Evolutionary conservation across 2,888 invertebrate species (phyloP), one percentile per base, ranked within the genome.

Genomic region (Drosophila bunnanda): DNA sequence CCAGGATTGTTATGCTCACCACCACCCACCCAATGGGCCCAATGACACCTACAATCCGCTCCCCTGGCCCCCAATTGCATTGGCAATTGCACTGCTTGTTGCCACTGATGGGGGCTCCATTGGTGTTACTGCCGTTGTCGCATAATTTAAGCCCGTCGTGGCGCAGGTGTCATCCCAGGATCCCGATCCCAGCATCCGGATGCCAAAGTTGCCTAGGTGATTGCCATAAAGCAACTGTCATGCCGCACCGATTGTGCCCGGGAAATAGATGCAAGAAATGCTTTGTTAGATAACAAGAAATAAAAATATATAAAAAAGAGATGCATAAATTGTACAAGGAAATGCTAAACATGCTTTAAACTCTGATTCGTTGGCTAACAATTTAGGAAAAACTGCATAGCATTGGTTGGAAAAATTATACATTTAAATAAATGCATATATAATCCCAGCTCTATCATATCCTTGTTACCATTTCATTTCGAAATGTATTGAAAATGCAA

Each of bases 81-180:
- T 70, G 55, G 72, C 65, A 53, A 48, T 66, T 67, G 59, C 56
- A 57, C 20, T 54, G 65, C 28, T 30, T 58, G 57, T 57, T 57
- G 48, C 48, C 12, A 12, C 17, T 41, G 60, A 15, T 41, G 57
- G 17, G 32, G n/a, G 15, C 36, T 38, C 12, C 46, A 30, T 20
- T 66, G 67, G n/a, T 65, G 67, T 28, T 67, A 41, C 9, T 57
- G 70, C 62, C 65, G 59, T 60, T 76, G 82, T 64, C 67, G 84
- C 82, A 82, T 82, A 82, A 82, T 83, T 82, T 87, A 83, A 80
- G 78, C 78, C 73, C 70, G 74, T 66, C 73, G 59, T 56, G 57
- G 53, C 65, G 22, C 48, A 39, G 58, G 28, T 68, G 56, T 32
- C 41, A 44, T 58, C 34, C 64, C 41, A 41, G 64, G 20, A 65